phyloP scores from a whole-genome alignment of 1,140 invertebrate species.

The Cardiocondyla obscurior region DNA sequence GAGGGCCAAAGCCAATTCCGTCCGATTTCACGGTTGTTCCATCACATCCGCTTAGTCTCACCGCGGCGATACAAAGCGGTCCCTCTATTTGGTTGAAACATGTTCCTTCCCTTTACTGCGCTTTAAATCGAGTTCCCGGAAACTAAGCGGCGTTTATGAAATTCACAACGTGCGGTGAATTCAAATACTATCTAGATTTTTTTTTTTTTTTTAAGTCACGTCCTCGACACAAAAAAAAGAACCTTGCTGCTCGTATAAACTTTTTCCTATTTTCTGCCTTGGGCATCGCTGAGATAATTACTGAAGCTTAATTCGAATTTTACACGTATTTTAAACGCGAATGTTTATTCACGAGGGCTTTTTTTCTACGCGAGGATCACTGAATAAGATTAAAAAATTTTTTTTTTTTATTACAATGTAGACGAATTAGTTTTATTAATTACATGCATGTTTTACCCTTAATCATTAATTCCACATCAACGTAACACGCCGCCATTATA shows the following conservation, averaged over 20 bases:
- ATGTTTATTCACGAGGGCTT: background rate
- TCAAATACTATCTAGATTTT: background rate
- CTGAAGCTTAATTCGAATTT: background rate
- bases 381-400: no score
- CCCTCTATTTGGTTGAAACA: conserved; percentile 26
- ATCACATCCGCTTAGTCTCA: conserved; percentile 29
- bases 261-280: background rate
- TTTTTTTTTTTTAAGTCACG: background rate
- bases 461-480: background rate
- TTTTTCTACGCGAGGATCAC: background rate
- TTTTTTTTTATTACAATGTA: no score
- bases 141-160: background rate
- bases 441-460: no score
- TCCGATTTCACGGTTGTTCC: conserved; percentile 56
- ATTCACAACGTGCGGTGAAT: background rate
- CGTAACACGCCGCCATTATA: no score
- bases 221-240: background rate
- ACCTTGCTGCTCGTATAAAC: background rate
- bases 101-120: background rate
- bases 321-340: background rate
- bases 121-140: conserved; percentile 8
- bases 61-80: conserved; percentile 13
- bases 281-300: background rate
- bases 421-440: no score
- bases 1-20: conserved; percentile 36